phyloP scores from a whole-genome alignment of 2,888 invertebrate species.

The Argynnis bischoffii region DNA sequence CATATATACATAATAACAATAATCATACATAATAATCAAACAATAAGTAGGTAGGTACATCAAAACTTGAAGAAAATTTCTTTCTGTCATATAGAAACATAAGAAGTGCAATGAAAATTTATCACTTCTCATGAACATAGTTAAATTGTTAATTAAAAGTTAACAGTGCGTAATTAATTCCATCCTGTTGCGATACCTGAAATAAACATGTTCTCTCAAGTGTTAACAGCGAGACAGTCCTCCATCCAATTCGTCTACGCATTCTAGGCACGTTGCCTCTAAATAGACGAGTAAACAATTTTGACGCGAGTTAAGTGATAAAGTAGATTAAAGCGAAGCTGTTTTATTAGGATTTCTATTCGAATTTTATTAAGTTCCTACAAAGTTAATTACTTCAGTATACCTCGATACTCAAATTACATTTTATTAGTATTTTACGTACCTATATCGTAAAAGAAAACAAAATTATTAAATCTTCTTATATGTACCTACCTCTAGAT shows the following conservation, averaged over 20 bases:
- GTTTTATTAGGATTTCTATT: slow-evolving; percentile 28
- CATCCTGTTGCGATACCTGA: not conserved
- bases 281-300: slow-evolving; percentile 36
- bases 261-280: slow-evolving; percentile 30
- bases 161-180: not conserved
- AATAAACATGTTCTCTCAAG: slow-evolving; percentile 14
- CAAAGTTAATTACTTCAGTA: not conserved
- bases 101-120: not conserved
- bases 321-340: slow-evolving; percentile 26
- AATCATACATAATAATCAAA: no score
- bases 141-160: not conserved
- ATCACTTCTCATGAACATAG: not conserved
- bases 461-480: no score
- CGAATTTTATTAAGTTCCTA: slow-evolving; percentile 16
- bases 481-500: no score
- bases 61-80: no score
- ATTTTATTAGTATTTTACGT: not conserved
- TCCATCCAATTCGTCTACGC: slow-evolving; percentile 26
- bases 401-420: not conserved
- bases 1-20: no score
- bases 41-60: no score
- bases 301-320: slow-evolving; percentile 27
- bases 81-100: not conserved
- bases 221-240: slow-evolving; percentile 26
- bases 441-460: no score